Conservation (phyloP, 2,113 vertebrate genomes). For the Synodontis membranacea region DNA sequence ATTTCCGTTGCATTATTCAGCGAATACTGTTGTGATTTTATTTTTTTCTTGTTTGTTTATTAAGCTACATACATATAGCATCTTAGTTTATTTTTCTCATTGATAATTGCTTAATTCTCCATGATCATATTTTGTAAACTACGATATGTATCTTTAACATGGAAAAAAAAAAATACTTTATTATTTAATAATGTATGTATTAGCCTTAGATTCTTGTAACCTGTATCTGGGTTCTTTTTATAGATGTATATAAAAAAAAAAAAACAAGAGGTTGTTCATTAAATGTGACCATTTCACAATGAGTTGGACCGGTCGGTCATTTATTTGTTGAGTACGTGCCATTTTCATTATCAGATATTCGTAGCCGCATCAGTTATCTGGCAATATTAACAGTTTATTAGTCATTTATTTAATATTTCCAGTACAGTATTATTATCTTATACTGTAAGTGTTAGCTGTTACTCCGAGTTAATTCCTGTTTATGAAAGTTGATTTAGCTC, state of each 20-base stretch:
- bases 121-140: constrained; percentile 84
- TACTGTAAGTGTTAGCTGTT: not conserved
- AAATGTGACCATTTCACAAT: constrained; percentile 86
- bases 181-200: constrained; percentile 87
- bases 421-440: not conserved
- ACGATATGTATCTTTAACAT: constrained; percentile 84
- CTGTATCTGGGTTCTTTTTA: constrained; percentile 82
- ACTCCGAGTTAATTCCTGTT: not conserved
- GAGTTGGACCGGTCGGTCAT: constrained; percentile 57
- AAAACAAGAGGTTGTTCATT: constrained; percentile 83
- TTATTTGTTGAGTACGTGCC: constrained; percentile 44
- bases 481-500: not conserved
- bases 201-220: constrained; percentile 83
- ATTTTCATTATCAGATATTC: not conserved
- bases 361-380: not conserved
- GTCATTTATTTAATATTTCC: not conserved
- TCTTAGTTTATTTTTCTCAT: constrained; percentile 67
- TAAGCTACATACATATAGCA: constrained; percentile 71
- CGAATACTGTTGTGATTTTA: constrained; percentile 65
- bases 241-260: constrained; percentile 84
- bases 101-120: constrained; percentile 78
- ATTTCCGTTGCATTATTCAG: constrained; percentile 75
- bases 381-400: not conserved
- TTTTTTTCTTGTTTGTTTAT: constrained; percentile 70
- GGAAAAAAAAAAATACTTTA: constrained; percentile 71